A percentile compares a stretch with the other conserved stretches of the same genome.
These are phyloP conservation scores for Perccottus glenii DNA, from an alignment of 2,113 vertebrate genomes.

Conservation along the genomic window DNA sequence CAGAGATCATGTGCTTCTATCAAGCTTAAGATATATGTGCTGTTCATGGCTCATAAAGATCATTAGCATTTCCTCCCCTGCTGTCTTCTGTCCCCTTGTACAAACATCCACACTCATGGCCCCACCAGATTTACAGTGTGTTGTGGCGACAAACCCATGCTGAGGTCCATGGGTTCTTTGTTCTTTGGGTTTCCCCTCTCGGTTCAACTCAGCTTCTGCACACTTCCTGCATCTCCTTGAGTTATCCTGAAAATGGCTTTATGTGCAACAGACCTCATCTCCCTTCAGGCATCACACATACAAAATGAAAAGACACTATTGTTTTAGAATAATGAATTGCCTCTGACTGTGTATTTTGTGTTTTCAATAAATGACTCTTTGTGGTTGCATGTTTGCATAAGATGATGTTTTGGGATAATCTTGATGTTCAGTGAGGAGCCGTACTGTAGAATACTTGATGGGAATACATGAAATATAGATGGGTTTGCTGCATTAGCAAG, in stretches of 20 bases:
- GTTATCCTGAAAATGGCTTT: constrained; percentile 34
- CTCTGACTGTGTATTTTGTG: background rate
- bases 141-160: constrained; percentile 24
- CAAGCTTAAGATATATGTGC: constrained; percentile 55
- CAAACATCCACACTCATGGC: constrained; percentile 53
- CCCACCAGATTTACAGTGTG: constrained; percentile 32
- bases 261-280: constrained; percentile 8
- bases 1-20: constrained; percentile 57
- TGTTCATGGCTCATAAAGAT: constrained; percentile 64
- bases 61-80: constrained; percentile 58
- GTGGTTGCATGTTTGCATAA: constrained; percentile 5
- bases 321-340: constrained; percentile 19
- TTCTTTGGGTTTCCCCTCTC: constrained; percentile 44
- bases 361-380: constrained; percentile 1
- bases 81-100: constrained; percentile 43
- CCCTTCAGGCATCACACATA: constrained; percentile 20
- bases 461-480: constrained; percentile 1
- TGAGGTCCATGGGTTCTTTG: constrained; percentile 47
- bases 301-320: constrained; percentile 36
- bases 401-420: constrained; percentile 2
- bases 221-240: constrained; percentile 37
- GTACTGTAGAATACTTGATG: background rate
- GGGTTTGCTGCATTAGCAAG: constrained; percentile 8
- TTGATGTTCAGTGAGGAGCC: background rate
- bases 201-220: constrained; percentile 1